Evolutionary conservation across 37 sponge, comb jelly and placozoan genomes (phyloP).

Genomic region (Aplysina aerophoba): DNA sequence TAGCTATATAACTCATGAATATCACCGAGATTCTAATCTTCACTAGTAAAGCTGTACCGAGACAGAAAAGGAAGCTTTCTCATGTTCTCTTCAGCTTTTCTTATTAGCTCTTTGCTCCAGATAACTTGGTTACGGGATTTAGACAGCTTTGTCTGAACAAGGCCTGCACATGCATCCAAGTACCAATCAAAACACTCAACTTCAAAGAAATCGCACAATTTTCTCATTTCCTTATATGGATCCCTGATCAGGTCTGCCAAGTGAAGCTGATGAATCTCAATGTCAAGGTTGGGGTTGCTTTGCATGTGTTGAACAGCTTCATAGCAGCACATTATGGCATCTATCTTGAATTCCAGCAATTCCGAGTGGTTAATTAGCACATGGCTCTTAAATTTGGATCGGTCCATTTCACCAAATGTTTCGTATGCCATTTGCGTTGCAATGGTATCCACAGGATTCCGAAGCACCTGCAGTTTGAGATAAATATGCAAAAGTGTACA

Average conservation of each 20-base stretch:
- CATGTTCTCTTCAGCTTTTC: background rate
- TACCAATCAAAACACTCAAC: conserved; percentile 8
- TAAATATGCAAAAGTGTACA: too few species aligned
- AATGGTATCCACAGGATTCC: conserved; percentile 21
- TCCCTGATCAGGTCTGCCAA: background rate
- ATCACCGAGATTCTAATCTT: too few species aligned
- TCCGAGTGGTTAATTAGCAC: conserved; percentile 4
- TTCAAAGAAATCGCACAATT: background rate
- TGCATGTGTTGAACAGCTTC: conserved; percentile 5
- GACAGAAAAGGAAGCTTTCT: background rate
- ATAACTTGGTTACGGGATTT: background rate
- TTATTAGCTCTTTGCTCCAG: background rate
- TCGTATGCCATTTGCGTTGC: background rate
- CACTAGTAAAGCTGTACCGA: conserved; percentile 17
- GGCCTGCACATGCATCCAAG: background rate
- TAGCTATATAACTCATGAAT: too few species aligned
- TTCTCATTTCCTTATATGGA: background rate
- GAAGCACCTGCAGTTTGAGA: conserved; percentile 5
- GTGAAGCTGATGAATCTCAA: conserved; percentile 12
- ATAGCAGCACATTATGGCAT: background rate
- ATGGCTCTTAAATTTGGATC: background rate
- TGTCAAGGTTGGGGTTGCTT: background rate
- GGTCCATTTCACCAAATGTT: background rate
- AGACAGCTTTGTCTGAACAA: background rate
- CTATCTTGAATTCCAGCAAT: background rate